Evolutionary conservation across 1,140 invertebrate species (phyloP).

Genomic region (Bombus pyrosoma): DNA sequence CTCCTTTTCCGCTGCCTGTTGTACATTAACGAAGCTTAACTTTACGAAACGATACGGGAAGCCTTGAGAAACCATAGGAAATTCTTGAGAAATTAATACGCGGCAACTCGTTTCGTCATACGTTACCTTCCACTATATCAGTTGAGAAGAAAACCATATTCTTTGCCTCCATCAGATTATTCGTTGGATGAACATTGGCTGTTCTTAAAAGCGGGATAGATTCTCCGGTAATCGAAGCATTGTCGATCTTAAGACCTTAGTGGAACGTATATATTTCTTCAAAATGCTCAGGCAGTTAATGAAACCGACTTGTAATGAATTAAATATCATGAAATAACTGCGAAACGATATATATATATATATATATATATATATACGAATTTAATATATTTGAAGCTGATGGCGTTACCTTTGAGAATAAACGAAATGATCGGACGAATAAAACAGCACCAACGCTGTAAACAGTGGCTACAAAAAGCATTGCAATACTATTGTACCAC

Average conservation of each 20-base stretch:
- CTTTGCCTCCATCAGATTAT: constrained; percentile 96
- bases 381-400: too few relatives aligned
- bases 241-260: constrained; percentile 93
- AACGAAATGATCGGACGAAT: too few relatives aligned
- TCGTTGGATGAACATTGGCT: constrained; percentile 94
- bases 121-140: constrained; percentile 94
- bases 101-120: background rate
- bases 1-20: constrained; percentile 92
- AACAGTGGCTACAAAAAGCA: too few relatives aligned
- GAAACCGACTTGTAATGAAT: background rate
- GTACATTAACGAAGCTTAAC: background rate
- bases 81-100: background rate
- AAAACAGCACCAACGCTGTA: too few relatives aligned
- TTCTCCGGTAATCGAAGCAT: constrained; percentile 96
- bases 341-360: background rate
- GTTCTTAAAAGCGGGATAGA: constrained; percentile 96
- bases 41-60: background rate
- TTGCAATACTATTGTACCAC: too few relatives aligned
- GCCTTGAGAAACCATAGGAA: background rate
- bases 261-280: background rate
- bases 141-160: constrained; percentile 99
- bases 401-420: too few relatives aligned
- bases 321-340: background rate
- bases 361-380: too few relatives aligned
- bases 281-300: background rate